phyloP scores from a whole-genome alignment of 2,113 vertebrate genomes.

The Gymnocephalus cernua region DNA sequence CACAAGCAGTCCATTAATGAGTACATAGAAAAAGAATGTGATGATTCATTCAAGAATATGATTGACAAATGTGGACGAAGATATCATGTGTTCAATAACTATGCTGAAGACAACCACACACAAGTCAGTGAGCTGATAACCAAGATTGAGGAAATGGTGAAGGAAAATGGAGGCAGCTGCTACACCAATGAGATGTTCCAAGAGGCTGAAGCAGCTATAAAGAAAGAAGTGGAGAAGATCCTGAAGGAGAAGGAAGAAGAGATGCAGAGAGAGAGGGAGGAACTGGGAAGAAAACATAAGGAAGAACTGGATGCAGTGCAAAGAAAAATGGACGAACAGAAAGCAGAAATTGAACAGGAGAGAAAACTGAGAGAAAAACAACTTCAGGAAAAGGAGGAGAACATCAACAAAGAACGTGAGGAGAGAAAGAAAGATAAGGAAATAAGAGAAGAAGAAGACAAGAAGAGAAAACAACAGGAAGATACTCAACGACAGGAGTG shows the following conservation, averaged over 20 bases:
- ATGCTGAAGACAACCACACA: rapidly evolving
- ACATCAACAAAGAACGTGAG: neutral
- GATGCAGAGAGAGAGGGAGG: slow-evolving; percentile 12
- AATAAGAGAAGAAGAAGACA: neutral
- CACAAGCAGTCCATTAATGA: rapidly evolving
- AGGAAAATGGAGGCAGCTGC: slow-evolving; percentile 33
- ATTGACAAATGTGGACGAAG: slow-evolving; percentile 20
- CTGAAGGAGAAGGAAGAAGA: slow-evolving; percentile 37
- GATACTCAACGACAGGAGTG: neutral
- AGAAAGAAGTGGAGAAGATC: neutral
- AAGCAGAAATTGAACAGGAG: neutral
- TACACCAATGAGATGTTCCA: slow-evolving; percentile 4
- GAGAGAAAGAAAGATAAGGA: neutral
- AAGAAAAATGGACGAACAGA: slow-evolving; percentile 5
- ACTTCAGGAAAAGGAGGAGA: neutral
- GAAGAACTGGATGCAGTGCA: neutral
- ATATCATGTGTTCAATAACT: slow-evolving; percentile 40
- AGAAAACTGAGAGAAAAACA: neutral
- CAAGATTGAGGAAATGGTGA: slow-evolving; percentile 41
- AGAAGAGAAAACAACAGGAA: neutral
- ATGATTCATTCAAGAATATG: neutral
- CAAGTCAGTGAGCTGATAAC: slow-evolving; percentile 46
- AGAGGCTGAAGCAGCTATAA: too few relatives aligned
- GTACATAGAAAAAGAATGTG: neutral
- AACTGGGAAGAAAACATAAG: slow-evolving; percentile 3